phyloP scores from a whole-genome alignment of 64 coral and sea anemone species.

The Pachyseris speciosa region DNA sequence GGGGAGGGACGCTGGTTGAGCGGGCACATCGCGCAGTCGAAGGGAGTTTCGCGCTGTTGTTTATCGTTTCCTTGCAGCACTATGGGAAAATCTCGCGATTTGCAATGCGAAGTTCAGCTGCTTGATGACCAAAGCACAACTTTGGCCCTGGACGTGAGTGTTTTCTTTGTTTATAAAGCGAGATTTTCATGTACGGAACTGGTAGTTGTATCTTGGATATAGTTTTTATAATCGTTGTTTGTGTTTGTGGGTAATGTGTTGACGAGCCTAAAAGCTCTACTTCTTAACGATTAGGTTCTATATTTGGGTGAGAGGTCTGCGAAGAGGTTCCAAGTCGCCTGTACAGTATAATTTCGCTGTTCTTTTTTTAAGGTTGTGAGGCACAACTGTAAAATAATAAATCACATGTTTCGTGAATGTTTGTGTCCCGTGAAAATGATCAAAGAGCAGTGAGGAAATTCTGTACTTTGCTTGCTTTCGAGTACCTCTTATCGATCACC shows the following conservation, averaged over 20 bases:
- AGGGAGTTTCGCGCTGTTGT: background rate
- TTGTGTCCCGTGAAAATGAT: no score
- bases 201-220: background rate
- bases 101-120: slow-evolving; percentile 42
- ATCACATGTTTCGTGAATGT: no score
- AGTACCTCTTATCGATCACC: no score
- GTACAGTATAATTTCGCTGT: background rate
- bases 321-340: background rate
- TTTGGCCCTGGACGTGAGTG: slow-evolving; percentile 20
- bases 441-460: no score
- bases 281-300: background rate
- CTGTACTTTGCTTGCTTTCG: no score
- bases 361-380: no score
- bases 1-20: no score
- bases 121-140: slow-evolving; percentile 27
- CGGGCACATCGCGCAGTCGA: no score
- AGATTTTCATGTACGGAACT: background rate
- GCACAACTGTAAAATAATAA: no score
- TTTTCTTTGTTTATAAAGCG: background rate
- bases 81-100: slow-evolving; percentile 6
- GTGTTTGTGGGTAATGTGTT: background rate
- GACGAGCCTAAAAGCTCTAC: background rate
- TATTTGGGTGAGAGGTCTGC: background rate
- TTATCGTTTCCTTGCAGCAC: background rate
- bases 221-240: background rate